phyloP scores from a whole-genome alignment of 2,888 invertebrate species.

The Eupithecia abbreviata region DNA sequence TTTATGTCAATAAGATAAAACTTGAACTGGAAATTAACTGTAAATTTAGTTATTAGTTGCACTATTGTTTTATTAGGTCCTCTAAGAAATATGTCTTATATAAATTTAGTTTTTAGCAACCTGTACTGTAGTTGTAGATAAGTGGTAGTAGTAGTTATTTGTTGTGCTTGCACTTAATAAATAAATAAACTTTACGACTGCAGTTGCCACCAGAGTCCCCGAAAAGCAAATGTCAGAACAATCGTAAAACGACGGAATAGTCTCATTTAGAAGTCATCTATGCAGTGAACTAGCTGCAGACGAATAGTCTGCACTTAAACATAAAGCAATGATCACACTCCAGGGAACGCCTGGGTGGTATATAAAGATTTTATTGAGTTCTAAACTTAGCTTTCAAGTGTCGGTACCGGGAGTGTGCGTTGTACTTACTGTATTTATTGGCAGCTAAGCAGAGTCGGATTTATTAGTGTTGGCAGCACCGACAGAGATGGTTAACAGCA shows the following conservation, averaged over 20 bases:
- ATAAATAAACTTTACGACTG: neutral
- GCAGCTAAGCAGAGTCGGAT: constrained; percentile 3
- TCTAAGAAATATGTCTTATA: too few species aligned
- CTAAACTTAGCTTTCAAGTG: constrained; percentile 43
- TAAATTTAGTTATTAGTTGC: too few species aligned
- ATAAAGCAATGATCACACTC: constrained; percentile 49
- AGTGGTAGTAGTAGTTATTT: too few species aligned
- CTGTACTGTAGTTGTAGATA: too few species aligned
- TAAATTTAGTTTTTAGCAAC: too few species aligned
- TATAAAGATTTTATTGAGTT: constrained; percentile 42
- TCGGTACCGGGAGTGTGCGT: constrained; percentile 22
- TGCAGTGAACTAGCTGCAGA: constrained; percentile 1
- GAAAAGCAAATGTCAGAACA: neutral
- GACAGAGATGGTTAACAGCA: neutral
- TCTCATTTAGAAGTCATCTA: neutral
- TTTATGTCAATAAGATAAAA: neutral
- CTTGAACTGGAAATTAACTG: too few species aligned
- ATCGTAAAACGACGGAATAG: neutral
- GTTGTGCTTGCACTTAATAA: too few species aligned
- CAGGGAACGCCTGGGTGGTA: constrained; percentile 44
- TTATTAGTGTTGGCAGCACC: neutral
- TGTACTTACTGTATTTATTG: constrained; percentile 26
- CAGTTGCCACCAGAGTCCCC: neutral
- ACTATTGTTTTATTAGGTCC: too few species aligned
- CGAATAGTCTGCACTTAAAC: neutral